phyloP scores from a whole-genome alignment of 2,113 vertebrate genomes.

The Cynoglossus semilaevis region DNA sequence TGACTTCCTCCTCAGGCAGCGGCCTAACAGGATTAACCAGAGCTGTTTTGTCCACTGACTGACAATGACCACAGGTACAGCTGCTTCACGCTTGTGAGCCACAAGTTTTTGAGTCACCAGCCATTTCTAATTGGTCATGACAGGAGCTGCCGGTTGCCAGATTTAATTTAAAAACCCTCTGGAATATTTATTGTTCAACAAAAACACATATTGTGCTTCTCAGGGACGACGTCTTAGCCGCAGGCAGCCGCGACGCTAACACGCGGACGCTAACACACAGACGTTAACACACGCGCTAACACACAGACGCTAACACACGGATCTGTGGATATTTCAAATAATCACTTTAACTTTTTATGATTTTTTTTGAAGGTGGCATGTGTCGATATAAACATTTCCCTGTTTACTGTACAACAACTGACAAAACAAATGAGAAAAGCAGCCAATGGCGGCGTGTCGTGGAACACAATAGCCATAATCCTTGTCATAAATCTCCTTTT shows the following conservation, averaged over 20 bases:
- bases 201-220: conserved; percentile 21
- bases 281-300: too few relatives aligned
- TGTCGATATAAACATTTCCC: too few relatives aligned
- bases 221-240: conserved; percentile 28
- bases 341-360: too few relatives aligned
- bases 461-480: neutral
- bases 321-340: too few relatives aligned
- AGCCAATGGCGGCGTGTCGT: neutral
- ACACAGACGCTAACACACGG: neutral
- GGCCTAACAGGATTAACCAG: conserved; percentile 18
- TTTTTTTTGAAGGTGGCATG: neutral
- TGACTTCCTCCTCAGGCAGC: too few relatives aligned
- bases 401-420: too few relatives aligned
- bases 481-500: neutral
- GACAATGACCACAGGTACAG: conserved; percentile 58
- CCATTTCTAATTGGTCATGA: conserved; percentile 68
- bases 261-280: too few relatives aligned
- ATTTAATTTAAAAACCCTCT: conserved; percentile 53
- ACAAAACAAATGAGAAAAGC: too few relatives aligned
- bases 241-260: too few relatives aligned
- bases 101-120: conserved; percentile 50
- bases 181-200: conserved; percentile 50
- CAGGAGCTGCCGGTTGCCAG: conserved; percentile 66
- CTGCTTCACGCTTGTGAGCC: conserved; percentile 45
- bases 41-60: conserved; percentile 42